These are phyloP conservation scores for Menidia menidia DNA, from an alignment of 2,797 vertebrate species.

Conservation along the genomic window DNA sequence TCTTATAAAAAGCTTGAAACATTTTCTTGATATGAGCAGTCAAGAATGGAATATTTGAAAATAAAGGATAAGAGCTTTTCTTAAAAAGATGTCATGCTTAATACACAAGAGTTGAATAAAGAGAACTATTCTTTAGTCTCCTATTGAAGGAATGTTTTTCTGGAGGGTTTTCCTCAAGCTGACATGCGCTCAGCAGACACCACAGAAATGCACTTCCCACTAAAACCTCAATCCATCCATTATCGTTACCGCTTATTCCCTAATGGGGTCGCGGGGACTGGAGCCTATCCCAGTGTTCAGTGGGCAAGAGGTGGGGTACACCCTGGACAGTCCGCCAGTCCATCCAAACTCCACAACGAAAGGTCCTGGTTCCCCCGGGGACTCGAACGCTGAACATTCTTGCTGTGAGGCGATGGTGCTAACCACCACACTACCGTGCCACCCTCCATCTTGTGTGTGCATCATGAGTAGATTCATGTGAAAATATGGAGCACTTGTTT, in stretches of 20 bases:
- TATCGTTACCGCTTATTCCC: no score
- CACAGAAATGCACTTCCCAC: not conserved
- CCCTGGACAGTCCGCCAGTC: no score
- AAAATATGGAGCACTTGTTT: no score
- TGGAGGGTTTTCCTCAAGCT: not conserved
- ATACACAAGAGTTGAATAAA: conserved; percentile 14
- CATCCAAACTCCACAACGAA: no score
- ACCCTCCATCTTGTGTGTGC: not conserved
- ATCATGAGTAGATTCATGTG: no score
- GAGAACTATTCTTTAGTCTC: not conserved
- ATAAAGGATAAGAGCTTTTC: conserved; percentile 3
- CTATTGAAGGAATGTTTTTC: not conserved
- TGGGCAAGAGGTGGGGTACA: no score
- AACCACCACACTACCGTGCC: no score
- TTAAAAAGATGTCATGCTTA: conserved; percentile 1
- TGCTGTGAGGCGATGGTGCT: no score
- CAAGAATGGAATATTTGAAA: conserved; percentile 9
- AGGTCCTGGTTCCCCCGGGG: no score
- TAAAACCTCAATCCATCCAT: not conserved
- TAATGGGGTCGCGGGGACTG: no score
- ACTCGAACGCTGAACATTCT: no score
- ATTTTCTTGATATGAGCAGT: conserved; percentile 8
- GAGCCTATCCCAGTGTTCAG: no score
- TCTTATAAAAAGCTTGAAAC: conserved; percentile 8
- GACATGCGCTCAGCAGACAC: not conserved